These are phyloP conservation scores for Cataglyphis cursor DNA, from an alignment of 2,888 invertebrate species.

Conservation along the genomic window DNA sequence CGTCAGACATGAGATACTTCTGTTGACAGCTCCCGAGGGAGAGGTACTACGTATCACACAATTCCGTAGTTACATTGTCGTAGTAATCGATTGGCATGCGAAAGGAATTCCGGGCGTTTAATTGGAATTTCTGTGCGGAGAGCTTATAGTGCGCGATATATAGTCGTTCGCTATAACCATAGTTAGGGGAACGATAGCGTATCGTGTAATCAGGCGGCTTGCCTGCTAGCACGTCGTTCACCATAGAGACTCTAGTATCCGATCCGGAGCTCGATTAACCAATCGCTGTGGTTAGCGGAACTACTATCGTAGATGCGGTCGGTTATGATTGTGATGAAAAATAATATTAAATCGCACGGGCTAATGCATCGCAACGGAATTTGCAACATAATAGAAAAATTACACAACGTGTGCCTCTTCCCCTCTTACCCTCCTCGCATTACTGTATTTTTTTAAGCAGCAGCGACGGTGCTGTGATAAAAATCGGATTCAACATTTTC, in stretches of 20 bases:
- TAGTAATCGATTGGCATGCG: conserved; percentile 47
- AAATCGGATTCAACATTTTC: background rate
- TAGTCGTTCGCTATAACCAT: conserved; percentile 18
- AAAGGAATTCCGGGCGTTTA: conserved; percentile 51
- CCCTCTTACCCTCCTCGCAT: background rate
- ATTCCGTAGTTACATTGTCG: conserved; percentile 28
- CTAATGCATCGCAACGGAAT: background rate
- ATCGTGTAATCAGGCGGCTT: conserved; percentile 17
- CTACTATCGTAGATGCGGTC: no score
- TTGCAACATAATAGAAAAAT: background rate
- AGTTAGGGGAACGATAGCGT: conserved; percentile 16
- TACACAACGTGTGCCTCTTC: background rate
- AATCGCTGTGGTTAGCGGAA: background rate
- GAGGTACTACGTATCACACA: background rate
- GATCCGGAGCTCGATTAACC: conserved; percentile 8
- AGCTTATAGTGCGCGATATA: conserved; percentile 7
- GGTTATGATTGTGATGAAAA: background rate
- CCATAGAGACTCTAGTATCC: conserved; percentile 10
- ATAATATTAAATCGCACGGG: background rate
- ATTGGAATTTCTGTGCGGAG: conserved; percentile 47
- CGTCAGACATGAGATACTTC: conserved; percentile 29
- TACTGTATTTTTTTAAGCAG: background rate
- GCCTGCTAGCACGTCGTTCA: conserved; percentile 3
- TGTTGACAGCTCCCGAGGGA: conserved; percentile 11
- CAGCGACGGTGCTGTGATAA: background rate